Evolutionary conservation across 1,140 invertebrate genomes (phyloP).

Genomic region (Ruditapes philippinarum): DNA sequence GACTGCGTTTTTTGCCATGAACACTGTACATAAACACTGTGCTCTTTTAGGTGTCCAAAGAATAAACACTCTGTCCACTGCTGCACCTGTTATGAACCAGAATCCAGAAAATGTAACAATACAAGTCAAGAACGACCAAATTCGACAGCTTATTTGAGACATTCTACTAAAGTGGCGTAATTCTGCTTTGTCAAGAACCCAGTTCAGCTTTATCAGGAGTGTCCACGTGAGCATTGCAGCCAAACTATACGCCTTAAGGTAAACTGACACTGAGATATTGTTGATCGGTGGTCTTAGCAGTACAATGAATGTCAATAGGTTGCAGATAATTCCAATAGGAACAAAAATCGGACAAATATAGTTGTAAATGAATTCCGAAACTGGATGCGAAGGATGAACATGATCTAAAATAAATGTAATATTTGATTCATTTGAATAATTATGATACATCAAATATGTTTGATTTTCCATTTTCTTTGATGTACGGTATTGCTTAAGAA

Average conservation of each 20-base stretch:
- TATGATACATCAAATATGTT: not conserved
- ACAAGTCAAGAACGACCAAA: constrained; percentile 76
- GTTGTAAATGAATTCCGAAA: constrained; percentile 14
- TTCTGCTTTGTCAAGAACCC: not conserved
- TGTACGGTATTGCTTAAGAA: too few relatives aligned
- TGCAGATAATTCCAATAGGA: not conserved
- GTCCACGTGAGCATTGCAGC: not conserved
- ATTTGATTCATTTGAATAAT: not conserved
- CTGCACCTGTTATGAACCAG: constrained; percentile 80
- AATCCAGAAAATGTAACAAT: constrained; percentile 76
- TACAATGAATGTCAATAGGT: not conserved
- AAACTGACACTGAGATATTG: not conserved
- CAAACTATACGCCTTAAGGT: not conserved
- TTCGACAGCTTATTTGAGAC: constrained; percentile 74
- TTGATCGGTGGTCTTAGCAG: constrained; percentile 23
- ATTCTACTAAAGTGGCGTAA: constrained; percentile 62
- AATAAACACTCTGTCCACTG: constrained; percentile 77
- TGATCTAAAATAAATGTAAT: not conserved
- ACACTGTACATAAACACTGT: constrained; percentile 74
- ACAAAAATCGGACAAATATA: not conserved
- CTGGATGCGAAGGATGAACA: not conserved
- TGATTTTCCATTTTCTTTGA: constrained; percentile 6
- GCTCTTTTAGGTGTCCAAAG: constrained; percentile 73
- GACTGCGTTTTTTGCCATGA: constrained; percentile 76
- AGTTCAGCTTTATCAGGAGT: not conserved